Conservation (phyloP, 2,888 invertebrate species). For the Eupithecia abbreviata region DNA sequence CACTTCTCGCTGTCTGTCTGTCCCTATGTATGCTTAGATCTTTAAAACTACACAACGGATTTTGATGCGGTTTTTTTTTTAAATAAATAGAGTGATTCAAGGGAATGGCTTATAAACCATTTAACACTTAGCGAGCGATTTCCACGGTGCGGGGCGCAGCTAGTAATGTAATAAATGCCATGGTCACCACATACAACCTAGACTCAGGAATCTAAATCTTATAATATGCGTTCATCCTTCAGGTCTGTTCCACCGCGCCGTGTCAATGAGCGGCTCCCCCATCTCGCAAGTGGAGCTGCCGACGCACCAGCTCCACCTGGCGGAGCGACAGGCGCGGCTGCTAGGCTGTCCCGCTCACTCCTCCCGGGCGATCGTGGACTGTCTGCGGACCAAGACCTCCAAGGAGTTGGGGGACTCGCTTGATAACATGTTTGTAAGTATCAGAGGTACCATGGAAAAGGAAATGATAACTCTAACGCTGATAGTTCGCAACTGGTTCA, state of each 20-base stretch:
- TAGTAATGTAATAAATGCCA: no score
- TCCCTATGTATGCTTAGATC: no score
- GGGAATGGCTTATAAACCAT: no score
- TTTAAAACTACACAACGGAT: no score
- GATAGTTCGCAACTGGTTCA: no score
- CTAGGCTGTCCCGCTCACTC: slow-evolving; percentile 84
- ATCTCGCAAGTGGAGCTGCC: slow-evolving; percentile 81
- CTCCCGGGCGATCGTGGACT: slow-evolving; percentile 83
- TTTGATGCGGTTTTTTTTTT: no score
- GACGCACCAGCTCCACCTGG: slow-evolving; percentile 82
- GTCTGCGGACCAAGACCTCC: slow-evolving; percentile 81
- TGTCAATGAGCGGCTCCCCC: slow-evolving; percentile 87
- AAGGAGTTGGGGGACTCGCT: slow-evolving; percentile 77
- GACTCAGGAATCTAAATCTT: not conserved
- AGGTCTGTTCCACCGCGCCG: slow-evolving; percentile 88
- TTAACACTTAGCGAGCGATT: no score
- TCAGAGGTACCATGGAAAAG: no score
- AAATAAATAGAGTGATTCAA: no score
- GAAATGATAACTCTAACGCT: no score
- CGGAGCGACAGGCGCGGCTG: slow-evolving; percentile 85
- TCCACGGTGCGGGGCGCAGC: no score
- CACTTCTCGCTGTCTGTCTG: no score
- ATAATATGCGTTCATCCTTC: not conserved
- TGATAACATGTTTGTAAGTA: slow-evolving; percentile 76
- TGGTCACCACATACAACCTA: not conserved